Base-by-base conservation (phyloP, 2,113 vertebrate species). In the Malurus elegans region DNA sequence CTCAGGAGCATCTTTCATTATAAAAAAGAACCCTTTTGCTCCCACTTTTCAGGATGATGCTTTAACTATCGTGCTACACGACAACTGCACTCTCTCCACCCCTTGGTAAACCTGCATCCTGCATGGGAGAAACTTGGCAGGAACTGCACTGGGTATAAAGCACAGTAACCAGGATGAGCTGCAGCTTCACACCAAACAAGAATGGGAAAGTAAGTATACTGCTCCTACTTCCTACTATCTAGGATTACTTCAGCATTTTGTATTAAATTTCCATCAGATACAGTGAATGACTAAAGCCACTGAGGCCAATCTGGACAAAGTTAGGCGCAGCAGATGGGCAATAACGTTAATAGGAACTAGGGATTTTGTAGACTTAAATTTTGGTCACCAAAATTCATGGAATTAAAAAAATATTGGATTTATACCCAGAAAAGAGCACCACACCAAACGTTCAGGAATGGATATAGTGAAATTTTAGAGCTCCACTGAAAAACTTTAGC, bases 391-490 rank as follows among this genome's bases (percentile, higher is more conserved):
- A 66, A 88, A 25, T 57, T 72, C 14, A 79, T 0, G 25, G 31
- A 50, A 58, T 75, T 79, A 21, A 51, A 60, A 76, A 72, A 79
- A 32, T 28, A 64, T 17, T n/a, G 36, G 11, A 50, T 32, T 81
- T 57, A 20, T 0, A 70, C 1, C 1, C 10, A 72, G 38, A 83
- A 79, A 83, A 74, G 4, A 54, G 3, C 24, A 66, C 5, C 7
- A 65, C 6, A 24, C 2, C 14, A 62, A 54, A 81, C 1, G 3
- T 20, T 67, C 2, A 50, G 0, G n/a, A 87, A 71, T 1, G 3
- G 25, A 50, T 40, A 73, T 5, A 62, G 23, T 5, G 74, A 62
- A 79, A 64, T 50, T 62, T 58, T 29, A 53, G 38, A 45, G 34
- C 28, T 74, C 16, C 26, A 54, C 32, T 32, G 56, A 79, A 86